Evolutionary conservation across 2,888 invertebrate species (phyloP).

Genomic region (Elmis aenea): DNA sequence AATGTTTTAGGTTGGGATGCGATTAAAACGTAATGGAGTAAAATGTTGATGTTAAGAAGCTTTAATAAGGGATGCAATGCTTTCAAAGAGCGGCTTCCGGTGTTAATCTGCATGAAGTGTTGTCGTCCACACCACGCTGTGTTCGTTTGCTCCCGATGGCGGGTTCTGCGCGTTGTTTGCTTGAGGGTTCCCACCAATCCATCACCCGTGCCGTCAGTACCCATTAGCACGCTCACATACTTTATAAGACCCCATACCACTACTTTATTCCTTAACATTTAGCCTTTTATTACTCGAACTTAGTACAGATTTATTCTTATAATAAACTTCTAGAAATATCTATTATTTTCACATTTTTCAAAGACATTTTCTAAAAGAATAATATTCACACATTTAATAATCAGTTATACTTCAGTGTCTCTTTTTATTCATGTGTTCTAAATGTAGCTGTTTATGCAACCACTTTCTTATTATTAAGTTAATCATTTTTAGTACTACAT

Average conservation of each 20-base stretch:
- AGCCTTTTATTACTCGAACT: no score
- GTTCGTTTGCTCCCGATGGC: slow-evolving; percentile 36
- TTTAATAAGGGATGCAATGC: slow-evolving; percentile 29
- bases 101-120: slow-evolving; percentile 40
- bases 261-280: background rate
- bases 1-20: background rate
- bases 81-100: slow-evolving; percentile 36
- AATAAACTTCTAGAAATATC: no score
- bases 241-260: slow-evolving; percentile 21
- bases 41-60: background rate
- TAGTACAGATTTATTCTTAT: no score
- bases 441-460: no score
- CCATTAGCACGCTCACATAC: slow-evolving; percentile 57
- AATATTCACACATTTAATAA: no score
- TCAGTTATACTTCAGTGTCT: no score
- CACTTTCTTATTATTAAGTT: no score
- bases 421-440: no score
- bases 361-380: no score
- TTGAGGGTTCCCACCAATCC: slow-evolving; percentile 49
- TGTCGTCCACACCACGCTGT: slow-evolving; percentile 35
- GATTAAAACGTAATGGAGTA: background rate
- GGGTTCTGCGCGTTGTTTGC: slow-evolving; percentile 39
- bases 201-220: slow-evolving; percentile 60
- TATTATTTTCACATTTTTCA: no score
- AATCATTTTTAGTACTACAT: no score